A percentile compares a stretch with the other conserved stretches of the same genome.
phyloP scores from a whole-genome alignment of 2,113 vertebrate species.

The Beaufortia kweichowensis region DNA sequence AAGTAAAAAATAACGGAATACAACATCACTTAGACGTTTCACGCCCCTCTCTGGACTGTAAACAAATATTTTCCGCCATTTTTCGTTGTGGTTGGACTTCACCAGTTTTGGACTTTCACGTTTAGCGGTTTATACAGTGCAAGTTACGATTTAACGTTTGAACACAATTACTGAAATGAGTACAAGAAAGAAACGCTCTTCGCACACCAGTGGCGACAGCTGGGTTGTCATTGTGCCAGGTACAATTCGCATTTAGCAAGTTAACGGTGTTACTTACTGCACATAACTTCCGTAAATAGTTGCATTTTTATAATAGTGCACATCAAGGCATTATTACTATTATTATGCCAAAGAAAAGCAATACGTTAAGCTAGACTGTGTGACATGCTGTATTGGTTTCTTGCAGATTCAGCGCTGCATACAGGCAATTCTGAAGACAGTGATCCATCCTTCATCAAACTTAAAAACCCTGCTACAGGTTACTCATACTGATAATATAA shows the following conservation, averaged over 20 bases:
- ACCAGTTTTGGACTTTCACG: neutral
- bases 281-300: neutral
- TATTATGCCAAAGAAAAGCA: neutral
- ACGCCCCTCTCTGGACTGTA: neutral
- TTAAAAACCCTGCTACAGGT: conserved; percentile 76
- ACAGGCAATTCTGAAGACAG: conserved; percentile 40
- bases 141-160: neutral
- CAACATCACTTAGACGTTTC: neutral
- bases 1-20: neutral
- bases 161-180: conserved; percentile 59
- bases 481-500: neutral
- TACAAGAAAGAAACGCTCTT: conserved; percentile 70
- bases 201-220: conserved; percentile 60
- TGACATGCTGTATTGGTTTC: neutral
- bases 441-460: conserved; percentile 69
- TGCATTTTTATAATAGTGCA: neutral
- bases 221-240: conserved; percentile 76
- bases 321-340: neutral
- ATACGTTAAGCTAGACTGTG: neutral
- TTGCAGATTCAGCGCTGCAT: conserved; percentile 67
- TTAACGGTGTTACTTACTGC: neutral
- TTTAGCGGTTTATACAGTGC: neutral
- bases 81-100: neutral
- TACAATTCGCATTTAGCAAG: conserved; percentile 22
- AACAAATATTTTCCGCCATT: conserved; percentile 54